A percentile compares a stretch with the other conserved stretches of the same genome.
phyloP scores from a whole-genome alignment of 2,888 invertebrate species.

The Ichneumoninae sp. region DNA sequence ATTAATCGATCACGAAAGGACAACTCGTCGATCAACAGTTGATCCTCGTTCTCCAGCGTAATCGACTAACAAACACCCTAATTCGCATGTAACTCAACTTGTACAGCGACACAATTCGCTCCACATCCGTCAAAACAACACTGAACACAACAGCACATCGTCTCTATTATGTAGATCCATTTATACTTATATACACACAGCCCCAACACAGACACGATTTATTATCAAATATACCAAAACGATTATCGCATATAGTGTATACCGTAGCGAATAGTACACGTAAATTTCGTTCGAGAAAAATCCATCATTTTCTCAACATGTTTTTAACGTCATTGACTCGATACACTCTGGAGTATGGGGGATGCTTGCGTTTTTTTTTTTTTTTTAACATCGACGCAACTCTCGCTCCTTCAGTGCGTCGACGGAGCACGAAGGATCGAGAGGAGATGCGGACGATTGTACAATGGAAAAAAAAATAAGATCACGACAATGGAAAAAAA shows the following conservation, averaged over 20 bases:
- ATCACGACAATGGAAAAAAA: constrained; percentile 65
- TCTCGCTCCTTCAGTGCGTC: constrained; percentile 14
- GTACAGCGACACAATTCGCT: constrained; percentile 9
- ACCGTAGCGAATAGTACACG: constrained; percentile 18
- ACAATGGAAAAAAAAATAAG: constrained; percentile 34
- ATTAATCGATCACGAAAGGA: neutral
- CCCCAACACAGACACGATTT: constrained; percentile 27
- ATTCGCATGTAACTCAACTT: constrained; percentile 17
- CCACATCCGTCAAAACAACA: constrained; percentile 59
- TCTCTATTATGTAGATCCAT: constrained; percentile 27
- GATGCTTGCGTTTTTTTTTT: constrained; percentile 47
- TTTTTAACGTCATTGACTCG: constrained; percentile 26
- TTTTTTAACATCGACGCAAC: neutral
- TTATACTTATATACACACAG: constrained; percentile 28
- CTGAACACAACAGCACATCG: constrained; percentile 63
- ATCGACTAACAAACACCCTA: constrained; percentile 10
- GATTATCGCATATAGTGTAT: constrained; percentile 11
- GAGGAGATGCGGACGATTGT: constrained; percentile 27
- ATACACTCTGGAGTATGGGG: constrained; percentile 53
- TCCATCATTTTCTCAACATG: constrained; percentile 14
- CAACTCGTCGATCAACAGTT: neutral
- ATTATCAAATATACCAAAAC: neutral
- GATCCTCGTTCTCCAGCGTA: neutral
- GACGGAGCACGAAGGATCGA: constrained; percentile 28
- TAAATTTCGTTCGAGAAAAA: constrained; percentile 25